Evolutionary conservation across 2,113 vertebrate species (phyloP).

Genomic region (Nerophis ophidion): DNA sequence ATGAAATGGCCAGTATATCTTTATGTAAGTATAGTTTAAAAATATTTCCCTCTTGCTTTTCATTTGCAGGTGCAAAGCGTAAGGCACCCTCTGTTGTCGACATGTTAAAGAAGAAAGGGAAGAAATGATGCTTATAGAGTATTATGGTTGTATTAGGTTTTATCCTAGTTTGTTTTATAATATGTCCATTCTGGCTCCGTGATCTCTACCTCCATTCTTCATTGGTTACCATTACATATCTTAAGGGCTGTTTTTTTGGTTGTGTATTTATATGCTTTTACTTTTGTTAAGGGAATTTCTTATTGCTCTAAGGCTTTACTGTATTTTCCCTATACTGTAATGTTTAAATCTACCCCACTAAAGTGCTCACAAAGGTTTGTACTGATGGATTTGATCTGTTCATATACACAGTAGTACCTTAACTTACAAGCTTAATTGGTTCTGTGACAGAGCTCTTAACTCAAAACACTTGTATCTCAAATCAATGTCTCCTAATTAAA

Average conservation of each 20-base stretch:
- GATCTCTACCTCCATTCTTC: background rate
- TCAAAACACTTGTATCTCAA: no score
- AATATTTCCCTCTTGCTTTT: slow-evolving; percentile 1
- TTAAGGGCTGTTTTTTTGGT: background rate
- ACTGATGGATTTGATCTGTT: background rate
- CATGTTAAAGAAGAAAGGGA: slow-evolving; percentile 54
- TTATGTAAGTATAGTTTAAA: background rate
- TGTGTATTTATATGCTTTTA: slow-evolving; percentile 1
- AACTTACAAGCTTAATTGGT: no score
- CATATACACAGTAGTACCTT: no score
- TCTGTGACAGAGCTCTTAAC: no score
- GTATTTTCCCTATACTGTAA: background rate
- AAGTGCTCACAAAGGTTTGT: no score
- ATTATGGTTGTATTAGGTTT: no score
- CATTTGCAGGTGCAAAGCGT: slow-evolving; percentile 57
- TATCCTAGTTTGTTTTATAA: no score
- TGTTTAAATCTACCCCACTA: background rate
- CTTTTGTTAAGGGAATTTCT: background rate
- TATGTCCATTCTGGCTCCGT: no score
- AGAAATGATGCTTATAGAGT: background rate
- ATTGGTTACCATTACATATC: background rate
- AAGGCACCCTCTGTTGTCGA: slow-evolving; percentile 46
- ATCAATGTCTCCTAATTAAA: no score
- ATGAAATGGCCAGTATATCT: background rate
- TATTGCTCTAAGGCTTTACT: background rate